Conservation (phyloP, 2,888 invertebrate species). For the Chelonus formosanus region DNA sequence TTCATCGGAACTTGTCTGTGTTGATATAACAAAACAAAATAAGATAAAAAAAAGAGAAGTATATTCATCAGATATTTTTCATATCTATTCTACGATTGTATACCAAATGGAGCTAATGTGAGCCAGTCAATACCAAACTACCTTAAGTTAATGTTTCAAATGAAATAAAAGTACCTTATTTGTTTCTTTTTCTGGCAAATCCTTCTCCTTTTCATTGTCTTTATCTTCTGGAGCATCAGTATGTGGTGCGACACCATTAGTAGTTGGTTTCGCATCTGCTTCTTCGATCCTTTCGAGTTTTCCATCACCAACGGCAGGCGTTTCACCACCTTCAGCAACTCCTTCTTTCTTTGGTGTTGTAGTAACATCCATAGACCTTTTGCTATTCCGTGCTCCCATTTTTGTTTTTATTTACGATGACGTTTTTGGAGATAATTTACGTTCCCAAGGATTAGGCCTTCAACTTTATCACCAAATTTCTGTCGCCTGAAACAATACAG, state of each 20-base stretch:
- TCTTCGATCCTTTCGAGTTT: slow-evolving; percentile 83
- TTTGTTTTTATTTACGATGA: slow-evolving; percentile 52
- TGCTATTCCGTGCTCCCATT: slow-evolving; percentile 89
- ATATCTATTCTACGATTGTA: too few relatives aligned
- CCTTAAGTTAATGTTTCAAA: too few relatives aligned
- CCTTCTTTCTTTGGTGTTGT: slow-evolving; percentile 73
- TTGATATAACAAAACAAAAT: too few relatives aligned
- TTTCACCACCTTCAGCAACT: slow-evolving; percentile 66
- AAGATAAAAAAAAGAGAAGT: too few relatives aligned
- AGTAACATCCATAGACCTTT: slow-evolving; percentile 86
- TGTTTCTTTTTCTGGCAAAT: slow-evolving; percentile 75
- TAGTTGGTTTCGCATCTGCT: slow-evolving; percentile 77
- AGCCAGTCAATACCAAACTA: too few relatives aligned
- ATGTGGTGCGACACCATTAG: slow-evolving; percentile 76
- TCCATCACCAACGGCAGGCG: slow-evolving; percentile 62
- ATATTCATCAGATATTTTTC: too few relatives aligned
- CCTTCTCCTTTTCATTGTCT: slow-evolving; percentile 73
- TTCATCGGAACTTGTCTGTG: too few relatives aligned
- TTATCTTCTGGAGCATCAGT: slow-evolving; percentile 73
- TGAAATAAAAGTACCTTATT: slow-evolving; percentile 65
- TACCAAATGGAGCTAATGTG: too few relatives aligned
- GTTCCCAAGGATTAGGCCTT: too few relatives aligned
- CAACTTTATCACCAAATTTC: too few relatives aligned
- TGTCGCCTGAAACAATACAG: too few relatives aligned
- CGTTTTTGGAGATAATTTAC: not conserved